Evolutionary conservation across 2,113 vertebrate genomes (phyloP), one percentile per base, ranked within the genome.

Genomic region (Tonatia bakeri): DNA sequence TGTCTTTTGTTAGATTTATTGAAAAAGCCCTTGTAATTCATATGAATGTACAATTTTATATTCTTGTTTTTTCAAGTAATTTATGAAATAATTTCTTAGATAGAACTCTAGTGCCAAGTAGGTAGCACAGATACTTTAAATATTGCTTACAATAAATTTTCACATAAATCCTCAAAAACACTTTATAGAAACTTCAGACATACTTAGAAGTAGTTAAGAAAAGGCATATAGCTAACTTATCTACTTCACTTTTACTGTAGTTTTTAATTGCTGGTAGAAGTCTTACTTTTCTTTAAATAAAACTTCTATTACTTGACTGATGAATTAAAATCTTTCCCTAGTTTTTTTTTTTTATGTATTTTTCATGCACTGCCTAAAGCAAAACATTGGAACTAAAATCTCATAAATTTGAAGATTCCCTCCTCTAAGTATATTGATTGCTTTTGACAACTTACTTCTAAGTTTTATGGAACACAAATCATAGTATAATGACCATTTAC

Each of bases 271-370:
- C 24, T 31, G 1, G 3, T 56, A 50, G 28, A 85, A 28, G 15
- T 5, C 7, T 1, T 38, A 77, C 95, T 97, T 96, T 38, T 75
- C 86, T 93, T 73, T 40, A 83, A 96, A 91, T 75, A 97, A 83
- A 47, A 84, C 26, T 81, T 86, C 43, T 88, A 47, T 45, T 89
- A 93, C 1, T 87, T 95, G 73, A 87, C 17, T 33, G 38, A 45
- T 59, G 1, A 7, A 64, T 70, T 96, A 47, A 95, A 38, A 87
- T 28, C 89, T 90, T 5, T 45, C 90, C 54, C 36, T 1, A 26
- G 16, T 33, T 52, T 15, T 52, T 16, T n/a, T n/a, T n/a, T n/a
- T 47, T 3, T 15, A 15, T 50, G 4, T 50, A 15, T 50, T 4
- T 50, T 52, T 17, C 16, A 16, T 26, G 20, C 1, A 33, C 1